Evolutionary conservation across 2,797 vertebrate species (phyloP), one percentile per base, ranked within the genome.

Genomic region (Manis javanica): DNA sequence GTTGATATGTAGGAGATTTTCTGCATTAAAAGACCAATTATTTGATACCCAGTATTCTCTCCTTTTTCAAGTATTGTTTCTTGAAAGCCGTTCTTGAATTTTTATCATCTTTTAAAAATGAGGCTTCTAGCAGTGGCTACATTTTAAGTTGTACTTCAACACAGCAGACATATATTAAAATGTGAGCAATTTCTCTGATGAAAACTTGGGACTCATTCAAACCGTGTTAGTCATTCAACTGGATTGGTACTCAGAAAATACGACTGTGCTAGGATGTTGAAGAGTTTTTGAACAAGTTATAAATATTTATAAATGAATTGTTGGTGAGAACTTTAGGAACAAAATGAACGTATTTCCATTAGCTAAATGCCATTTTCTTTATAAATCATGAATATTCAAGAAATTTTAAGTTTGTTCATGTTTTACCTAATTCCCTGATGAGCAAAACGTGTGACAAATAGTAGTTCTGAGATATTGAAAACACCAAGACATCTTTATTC

Each of bases 81-180:
- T 39, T 85, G 9, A 75, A 87, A 86, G 13, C 0, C 34, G 61
- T 57, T 74, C 78, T 93, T 69, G 61, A 96, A 63, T 86, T 59
- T 95, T 66, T 61, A 55, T 74, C 11, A 74, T 34, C 49, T 82
- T 92, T 92, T 23, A 23, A 88, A 85, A 91, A 57, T 68, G 13
- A 66, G 49, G 2, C 10, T 88, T 82, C 13, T 34, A 61, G 78
- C 75, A 63, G 12, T 68, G 49, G 5, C 7, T 87, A 31, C 29
- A 34, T 91, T 74, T 94, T 82, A 79, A 87, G 46, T 49, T 23
- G 13, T 74, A 42, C 51, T 63, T 91, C 49, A 64, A 37, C 31
- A 79, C 19, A 64, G 23, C 7, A 61, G 26, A 82, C 23, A 39
- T 37, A 11, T 57, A 69, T 71, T 78, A 53, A 79, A 51, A 7